Evolutionary conservation across 2,113 vertebrate species (phyloP).

Genomic region (Lamprologus ornatipinnis): DNA sequence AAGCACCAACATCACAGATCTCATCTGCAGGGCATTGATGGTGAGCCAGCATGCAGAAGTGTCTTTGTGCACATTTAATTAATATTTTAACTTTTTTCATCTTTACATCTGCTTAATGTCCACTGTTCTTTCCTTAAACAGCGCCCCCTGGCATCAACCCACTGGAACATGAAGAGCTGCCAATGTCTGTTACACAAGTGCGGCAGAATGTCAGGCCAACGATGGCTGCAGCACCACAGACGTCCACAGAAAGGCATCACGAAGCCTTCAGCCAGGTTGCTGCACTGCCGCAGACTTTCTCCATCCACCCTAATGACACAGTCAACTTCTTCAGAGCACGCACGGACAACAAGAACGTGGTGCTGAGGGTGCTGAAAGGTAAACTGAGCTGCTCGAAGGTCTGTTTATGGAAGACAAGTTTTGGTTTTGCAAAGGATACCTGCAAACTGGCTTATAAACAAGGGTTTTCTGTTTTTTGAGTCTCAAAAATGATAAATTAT

Average conservation of each 20-base stretch:
- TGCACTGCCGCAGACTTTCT: conserved; percentile 29
- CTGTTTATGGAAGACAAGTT: not conserved
- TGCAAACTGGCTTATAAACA: not conserved
- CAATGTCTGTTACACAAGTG: conserved; percentile 36
- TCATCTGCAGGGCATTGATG: conserved; percentile 64
- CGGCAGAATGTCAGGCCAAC: not conserved
- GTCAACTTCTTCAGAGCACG: conserved; percentile 49
- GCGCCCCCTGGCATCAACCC: conserved; percentile 68
- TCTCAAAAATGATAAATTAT: not conserved
- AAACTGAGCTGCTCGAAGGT: not conserved
- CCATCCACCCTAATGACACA: not conserved
- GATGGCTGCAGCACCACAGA: not conserved
- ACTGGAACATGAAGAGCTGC: conserved; percentile 66
- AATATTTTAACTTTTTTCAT: not conserved
- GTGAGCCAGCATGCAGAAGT: conserved; percentile 2
- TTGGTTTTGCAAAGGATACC: not conserved
- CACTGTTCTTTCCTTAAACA: not conserved
- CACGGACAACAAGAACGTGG: conserved; percentile 50
- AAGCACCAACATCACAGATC: not conserved
- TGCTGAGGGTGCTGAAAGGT: conserved; percentile 68
- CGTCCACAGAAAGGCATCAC: conserved; percentile 18
- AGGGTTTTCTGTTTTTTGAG: fast-evolving
- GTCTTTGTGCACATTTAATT: not conserved
- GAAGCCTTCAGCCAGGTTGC: conserved; percentile 48
- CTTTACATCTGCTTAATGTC: not conserved